phyloP scores from a whole-genome alignment of 2,888 invertebrate species.

The Uloborus plumipes region DNA sequence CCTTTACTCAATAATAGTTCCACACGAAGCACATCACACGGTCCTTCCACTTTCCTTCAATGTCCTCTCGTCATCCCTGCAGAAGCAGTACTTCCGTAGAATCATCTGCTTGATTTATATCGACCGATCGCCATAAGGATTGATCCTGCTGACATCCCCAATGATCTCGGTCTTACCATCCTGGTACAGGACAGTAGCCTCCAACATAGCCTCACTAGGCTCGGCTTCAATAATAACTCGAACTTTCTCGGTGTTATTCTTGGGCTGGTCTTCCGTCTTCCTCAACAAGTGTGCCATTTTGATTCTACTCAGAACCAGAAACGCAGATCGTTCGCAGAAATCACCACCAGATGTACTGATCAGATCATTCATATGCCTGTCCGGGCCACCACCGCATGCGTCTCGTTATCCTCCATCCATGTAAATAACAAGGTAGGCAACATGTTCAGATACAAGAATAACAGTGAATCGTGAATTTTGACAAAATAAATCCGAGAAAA shows the following conservation, averaged over 20 bases:
- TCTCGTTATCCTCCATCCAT: too few species aligned
- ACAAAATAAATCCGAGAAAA: too few species aligned
- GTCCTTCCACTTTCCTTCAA: too few species aligned
- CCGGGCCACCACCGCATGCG: too few species aligned
- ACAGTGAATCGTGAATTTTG: too few species aligned
- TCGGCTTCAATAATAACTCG: conserved; percentile 76
- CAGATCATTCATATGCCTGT: not conserved
- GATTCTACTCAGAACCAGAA: too few species aligned
- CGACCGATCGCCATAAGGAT: conserved; percentile 72
- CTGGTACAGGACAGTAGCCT: conserved; percentile 79
- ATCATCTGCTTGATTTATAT: conserved; percentile 69
- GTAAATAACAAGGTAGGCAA: too few species aligned
- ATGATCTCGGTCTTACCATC: conserved; percentile 49
- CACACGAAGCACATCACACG: too few species aligned
- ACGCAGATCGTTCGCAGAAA: not conserved
- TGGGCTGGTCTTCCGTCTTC: not conserved
- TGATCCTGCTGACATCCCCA: conserved; percentile 76
- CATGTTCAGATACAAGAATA: too few species aligned
- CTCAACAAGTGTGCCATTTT: not conserved
- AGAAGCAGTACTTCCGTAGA: conserved; percentile 47
- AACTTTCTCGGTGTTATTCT: conserved; percentile 1
- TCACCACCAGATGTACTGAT: conserved; percentile 12
- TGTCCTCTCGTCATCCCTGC: too few species aligned
- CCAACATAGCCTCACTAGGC: conserved; percentile 83
- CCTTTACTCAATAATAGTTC: too few species aligned